Percentiles rank a stretch among this genome's conserved stretches.
phyloP scores from a whole-genome alignment of 2,113 vertebrate species.

The Nansenia antarctica region DNA sequence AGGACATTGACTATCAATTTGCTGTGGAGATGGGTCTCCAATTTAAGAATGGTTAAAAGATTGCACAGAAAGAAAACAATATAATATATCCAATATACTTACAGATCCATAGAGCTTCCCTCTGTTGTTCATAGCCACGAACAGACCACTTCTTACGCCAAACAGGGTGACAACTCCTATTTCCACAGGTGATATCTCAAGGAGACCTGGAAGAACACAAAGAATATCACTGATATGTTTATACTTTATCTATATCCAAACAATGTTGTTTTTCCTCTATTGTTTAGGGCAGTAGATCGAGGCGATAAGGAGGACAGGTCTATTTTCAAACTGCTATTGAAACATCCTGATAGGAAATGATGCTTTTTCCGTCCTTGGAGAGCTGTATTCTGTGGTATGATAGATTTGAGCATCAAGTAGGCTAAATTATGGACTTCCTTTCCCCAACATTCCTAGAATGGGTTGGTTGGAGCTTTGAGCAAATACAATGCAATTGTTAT shows the following conservation, averaged over 20 bases:
- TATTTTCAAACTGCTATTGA: slow-evolving; percentile 12
- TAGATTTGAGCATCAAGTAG: slow-evolving; percentile 1
- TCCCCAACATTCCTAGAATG: neutral
- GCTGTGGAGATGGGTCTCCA: neutral
- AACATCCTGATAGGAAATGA: slow-evolving; percentile 17
- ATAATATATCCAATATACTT: slow-evolving; percentile 64
- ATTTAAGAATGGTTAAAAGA: too few species aligned
- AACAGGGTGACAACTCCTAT: slow-evolving; percentile 92
- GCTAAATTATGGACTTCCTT: slow-evolving; percentile 11
- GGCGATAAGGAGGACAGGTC: neutral
- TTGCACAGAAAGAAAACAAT: neutral
- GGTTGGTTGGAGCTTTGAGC: neutral
- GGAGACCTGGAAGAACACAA: slow-evolving; percentile 77
- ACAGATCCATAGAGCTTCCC: slow-evolving; percentile 96
- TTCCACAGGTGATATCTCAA: slow-evolving; percentile 93
- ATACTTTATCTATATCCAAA: neutral
- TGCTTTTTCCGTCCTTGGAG: slow-evolving; percentile 15
- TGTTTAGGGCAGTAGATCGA: slow-evolving; percentile 4
- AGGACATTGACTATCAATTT: neutral
- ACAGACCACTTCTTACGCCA: slow-evolving; percentile 87
- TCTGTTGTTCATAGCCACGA: slow-evolving; percentile 90
- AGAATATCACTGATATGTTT: neutral
- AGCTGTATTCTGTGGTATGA: neutral
- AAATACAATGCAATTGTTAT: neutral
- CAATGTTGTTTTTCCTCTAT: slow-evolving; percentile 8